These are phyloP conservation scores for Ips nitidus DNA, from an alignment of 1,140 invertebrate species.

Conservation along the genomic window DNA sequence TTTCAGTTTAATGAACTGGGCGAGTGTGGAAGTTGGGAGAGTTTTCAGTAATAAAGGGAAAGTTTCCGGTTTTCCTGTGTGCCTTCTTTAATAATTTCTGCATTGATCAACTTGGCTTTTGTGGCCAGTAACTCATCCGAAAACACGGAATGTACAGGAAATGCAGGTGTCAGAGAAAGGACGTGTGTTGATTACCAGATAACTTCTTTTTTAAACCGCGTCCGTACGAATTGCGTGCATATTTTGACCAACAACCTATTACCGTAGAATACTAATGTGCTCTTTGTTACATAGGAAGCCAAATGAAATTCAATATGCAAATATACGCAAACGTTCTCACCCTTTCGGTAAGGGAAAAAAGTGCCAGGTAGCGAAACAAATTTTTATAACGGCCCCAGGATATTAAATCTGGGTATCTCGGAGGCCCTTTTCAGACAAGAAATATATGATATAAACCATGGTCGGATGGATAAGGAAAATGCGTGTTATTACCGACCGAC, in stretches of 20 bases:
- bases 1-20: constrained; percentile 35
- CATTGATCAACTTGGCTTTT: too few species aligned
- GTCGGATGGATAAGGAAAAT: constrained; percentile 33
- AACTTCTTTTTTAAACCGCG: constrained; percentile 18
- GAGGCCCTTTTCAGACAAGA: constrained; percentile 33
- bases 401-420: constrained; percentile 31
- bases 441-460: constrained; percentile 37
- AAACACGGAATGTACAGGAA: constrained; percentile 34
- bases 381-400: constrained; percentile 25
- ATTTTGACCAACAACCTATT: not conserved
- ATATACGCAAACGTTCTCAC: not conserved
- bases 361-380: constrained; percentile 27
- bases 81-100: too few species aligned
- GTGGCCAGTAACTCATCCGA: constrained; percentile 21
- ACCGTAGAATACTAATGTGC: not conserved
- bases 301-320: constrained; percentile 6
- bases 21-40: constrained; percentile 13
- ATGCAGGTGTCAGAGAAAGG: constrained; percentile 32
- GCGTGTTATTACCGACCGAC: constrained; percentile 32
- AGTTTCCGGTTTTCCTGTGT: not conserved
- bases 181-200: constrained; percentile 29
- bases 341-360: not conserved
- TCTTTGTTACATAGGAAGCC: not conserved
- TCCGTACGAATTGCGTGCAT: constrained; percentile 10
- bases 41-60: constrained; percentile 26